Evolutionary conservation across 2,113 vertebrate genomes (phyloP), one percentile per base, ranked within the genome.

Genomic region (Chaetodon trifascialis): DNA sequence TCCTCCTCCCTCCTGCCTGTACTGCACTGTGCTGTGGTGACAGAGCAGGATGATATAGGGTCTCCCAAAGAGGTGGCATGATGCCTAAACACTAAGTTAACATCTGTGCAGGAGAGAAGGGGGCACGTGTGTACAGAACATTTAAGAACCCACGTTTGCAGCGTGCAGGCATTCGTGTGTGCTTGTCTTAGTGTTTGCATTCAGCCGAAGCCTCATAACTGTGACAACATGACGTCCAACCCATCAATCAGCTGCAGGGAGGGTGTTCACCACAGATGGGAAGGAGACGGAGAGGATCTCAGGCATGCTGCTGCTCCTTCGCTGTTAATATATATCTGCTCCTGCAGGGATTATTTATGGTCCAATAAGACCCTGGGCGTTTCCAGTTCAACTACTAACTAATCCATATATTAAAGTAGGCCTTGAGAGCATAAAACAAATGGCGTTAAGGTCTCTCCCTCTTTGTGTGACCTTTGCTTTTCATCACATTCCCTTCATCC

Each of bases 281-380:
- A 83, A 55, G 78, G 79, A 76, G 89, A 87, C 75, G 54, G 74
- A 84, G 86, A 73, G 88, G 72, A 78, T 80, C 73, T 55, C 68
- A 58, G 66, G 52, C 79, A 73, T 11, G 72, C 79, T 25, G 49
- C 78, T 81, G 82, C 85, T 85, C 80, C 82, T 79, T 84, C 76
- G 56, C 47, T 49, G 4, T 85, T 89, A 30, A 30, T 86, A 79
- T 85, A 79, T 91, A 80, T 89, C 82, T 84, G 63, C 65, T 82
- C 79, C 77, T 69, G 70, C 55, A 30, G 68, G 86, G 81, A 85
- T 93, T 93, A 93, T 93, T 92, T 92, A 94, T 92, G 86, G 78
- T 81, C 84, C 86, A 91, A 90, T 91, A 88, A 89, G 82, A 89
- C 59, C 88, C 73, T 70, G 78, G 84, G 84, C 68, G 64, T 86